phyloP scores from a whole-genome alignment of 37 sponge, comb jelly and placozoan genomes.

The Petrosia ficiformis region DNA sequence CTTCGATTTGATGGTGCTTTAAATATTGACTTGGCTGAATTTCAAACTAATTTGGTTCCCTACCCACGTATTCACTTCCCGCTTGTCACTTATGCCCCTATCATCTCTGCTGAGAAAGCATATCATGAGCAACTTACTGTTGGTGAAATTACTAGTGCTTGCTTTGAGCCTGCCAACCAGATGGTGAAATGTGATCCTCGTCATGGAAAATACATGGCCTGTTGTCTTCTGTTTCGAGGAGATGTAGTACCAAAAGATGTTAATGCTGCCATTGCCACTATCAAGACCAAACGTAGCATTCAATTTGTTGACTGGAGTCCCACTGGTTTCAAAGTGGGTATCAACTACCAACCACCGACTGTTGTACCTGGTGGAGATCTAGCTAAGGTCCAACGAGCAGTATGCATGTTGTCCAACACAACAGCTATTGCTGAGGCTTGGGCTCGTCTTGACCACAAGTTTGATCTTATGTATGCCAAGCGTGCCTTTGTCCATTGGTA shows the following conservation, averaged over 20 bases:
- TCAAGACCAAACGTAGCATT: slow-evolving; percentile 89
- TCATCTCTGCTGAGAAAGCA: too few relatives aligned
- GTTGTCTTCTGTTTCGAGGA: slow-evolving; percentile 89
- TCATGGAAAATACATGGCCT: slow-evolving; percentile 95
- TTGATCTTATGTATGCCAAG: slow-evolving; percentile 96
- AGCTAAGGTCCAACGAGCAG: slow-evolving; percentile 89
- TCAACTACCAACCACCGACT: slow-evolving; percentile 97
- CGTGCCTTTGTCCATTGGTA: slow-evolving; percentile 97
- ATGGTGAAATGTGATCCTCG: slow-evolving; percentile 95
- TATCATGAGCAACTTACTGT: slow-evolving; percentile 89
- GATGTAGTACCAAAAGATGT: slow-evolving; percentile 96
- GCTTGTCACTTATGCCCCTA: slow-evolving; percentile 86
- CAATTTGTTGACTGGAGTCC: slow-evolving; percentile 98
- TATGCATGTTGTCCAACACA: slow-evolving; percentile 95
- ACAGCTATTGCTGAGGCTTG: slow-evolving; percentile 94
- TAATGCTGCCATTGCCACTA: slow-evolving; percentile 86
- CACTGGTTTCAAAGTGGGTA: slow-evolving; percentile 96
- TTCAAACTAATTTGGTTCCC: slow-evolving; percentile 95
- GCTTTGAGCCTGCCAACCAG: slow-evolving; percentile 90
- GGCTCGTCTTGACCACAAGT: slow-evolving; percentile 94
- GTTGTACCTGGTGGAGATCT: slow-evolving; percentile 92
- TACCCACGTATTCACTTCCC: slow-evolving; percentile 96
- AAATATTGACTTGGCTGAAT: slow-evolving; percentile 89
- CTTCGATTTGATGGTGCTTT: slow-evolving; percentile 91
- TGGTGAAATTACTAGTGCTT: slow-evolving; percentile 79